phyloP scores from a whole-genome alignment of 2,797 vertebrate species.

The Lutjanus campechanus region DNA sequence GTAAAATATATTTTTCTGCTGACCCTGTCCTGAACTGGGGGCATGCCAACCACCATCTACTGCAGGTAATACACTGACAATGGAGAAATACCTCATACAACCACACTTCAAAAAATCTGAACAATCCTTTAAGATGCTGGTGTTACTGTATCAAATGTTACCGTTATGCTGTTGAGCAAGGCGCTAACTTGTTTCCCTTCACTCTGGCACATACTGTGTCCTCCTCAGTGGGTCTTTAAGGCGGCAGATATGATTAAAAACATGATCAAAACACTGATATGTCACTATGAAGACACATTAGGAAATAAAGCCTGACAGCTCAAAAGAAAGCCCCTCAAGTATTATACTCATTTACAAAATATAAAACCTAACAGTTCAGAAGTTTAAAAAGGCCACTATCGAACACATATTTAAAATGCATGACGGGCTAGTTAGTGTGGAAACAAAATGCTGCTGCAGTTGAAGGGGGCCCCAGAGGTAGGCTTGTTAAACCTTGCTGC shows the following conservation, averaged over 20 bases:
- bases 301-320: constrained; percentile 23
- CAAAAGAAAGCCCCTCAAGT: constrained; percentile 44
- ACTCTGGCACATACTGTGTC: neutral
- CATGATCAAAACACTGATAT: neutral
- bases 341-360: constrained; percentile 45
- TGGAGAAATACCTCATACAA: too few species aligned
- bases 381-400: constrained; percentile 54
- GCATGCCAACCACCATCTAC: too few species aligned
- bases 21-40: too few species aligned
- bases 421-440: constrained; percentile 35
- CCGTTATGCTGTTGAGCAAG: constrained; percentile 28
- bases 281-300: constrained; percentile 12
- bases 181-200: constrained; percentile 3
- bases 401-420: constrained; percentile 44
- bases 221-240: constrained; percentile 9
- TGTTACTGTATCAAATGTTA: neutral
- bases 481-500: constrained; percentile 53
- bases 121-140: constrained; percentile 5
- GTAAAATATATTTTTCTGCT: too few species aligned
- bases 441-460: constrained; percentile 46
- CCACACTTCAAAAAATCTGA: too few species aligned
- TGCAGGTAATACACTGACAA: too few species aligned
- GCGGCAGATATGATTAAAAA: constrained; percentile 17
- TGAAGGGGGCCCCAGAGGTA: constrained; percentile 38
- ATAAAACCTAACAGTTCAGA: constrained; percentile 41